Percentiles rank a stretch among this genome's conserved stretches.
phyloP scores from a whole-genome alignment of 2,113 vertebrate species.

The Syrrhaptes paradoxus region DNA sequence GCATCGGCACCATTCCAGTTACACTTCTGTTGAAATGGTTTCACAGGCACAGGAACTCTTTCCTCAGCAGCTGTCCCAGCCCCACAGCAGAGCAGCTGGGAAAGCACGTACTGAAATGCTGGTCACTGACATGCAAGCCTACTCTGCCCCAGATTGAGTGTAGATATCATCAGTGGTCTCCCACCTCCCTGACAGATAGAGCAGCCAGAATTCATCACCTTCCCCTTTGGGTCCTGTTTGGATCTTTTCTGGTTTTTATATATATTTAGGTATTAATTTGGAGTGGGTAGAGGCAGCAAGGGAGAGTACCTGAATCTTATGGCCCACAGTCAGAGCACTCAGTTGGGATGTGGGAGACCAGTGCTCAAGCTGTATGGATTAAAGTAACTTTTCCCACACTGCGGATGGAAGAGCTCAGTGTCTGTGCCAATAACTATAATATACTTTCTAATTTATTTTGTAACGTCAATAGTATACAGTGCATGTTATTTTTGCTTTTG shows the following conservation, averaged over 20 bases:
- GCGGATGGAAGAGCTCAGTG: not conserved
- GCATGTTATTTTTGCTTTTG: not conserved
- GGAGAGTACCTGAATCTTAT: not conserved
- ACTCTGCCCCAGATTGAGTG: not conserved
- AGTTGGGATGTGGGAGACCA: not conserved
- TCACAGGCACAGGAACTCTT: not conserved
- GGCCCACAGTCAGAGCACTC: not conserved
- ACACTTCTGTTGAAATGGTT: not conserved
- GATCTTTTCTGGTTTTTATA: not conserved
- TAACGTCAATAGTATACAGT: not conserved
- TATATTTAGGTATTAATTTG: not conserved
- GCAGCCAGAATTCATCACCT: not conserved
- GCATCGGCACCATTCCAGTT: not conserved
- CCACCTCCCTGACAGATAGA: not conserved
- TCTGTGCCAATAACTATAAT: not conserved
- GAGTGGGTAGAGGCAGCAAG: not conserved
- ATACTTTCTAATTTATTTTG: not conserved
- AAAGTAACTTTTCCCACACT: slow-evolving; percentile 35
- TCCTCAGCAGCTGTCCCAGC: not conserved
- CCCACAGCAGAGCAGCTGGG: not conserved
- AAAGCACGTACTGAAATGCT: rapidly evolving
- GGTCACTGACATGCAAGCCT: not conserved
- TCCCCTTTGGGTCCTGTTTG: not conserved
- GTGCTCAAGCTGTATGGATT: not conserved
- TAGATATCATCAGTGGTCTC: not conserved